A percentile compares a stretch with the other conserved stretches of the same genome.
Evolutionary conservation across 1,140 invertebrate genomes (phyloP).

Genomic region (Leptonema lineaticorne): DNA sequence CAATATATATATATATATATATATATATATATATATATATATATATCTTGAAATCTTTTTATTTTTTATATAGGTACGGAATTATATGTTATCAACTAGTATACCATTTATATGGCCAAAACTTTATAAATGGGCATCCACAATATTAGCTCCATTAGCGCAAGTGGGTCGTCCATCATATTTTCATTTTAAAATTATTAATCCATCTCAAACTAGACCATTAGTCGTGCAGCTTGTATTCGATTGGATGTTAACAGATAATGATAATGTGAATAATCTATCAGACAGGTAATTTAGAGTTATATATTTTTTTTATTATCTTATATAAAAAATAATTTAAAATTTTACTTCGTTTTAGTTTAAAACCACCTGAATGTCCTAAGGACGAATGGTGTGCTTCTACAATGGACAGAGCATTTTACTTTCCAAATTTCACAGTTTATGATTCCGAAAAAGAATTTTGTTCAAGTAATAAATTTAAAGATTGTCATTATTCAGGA

Average conservation of each 20-base stretch:
- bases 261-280: not conserved
- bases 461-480: not conserved
- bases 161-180: constrained; percentile 79
- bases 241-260: constrained; percentile 51
- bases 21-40: too few species aligned
- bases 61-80: constrained; percentile 33
- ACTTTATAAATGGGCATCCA: constrained; percentile 47
- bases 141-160: constrained; percentile 66
- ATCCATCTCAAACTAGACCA: constrained; percentile 60
- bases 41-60: too few species aligned
- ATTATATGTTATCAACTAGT: constrained; percentile 68
- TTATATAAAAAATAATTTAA: too few species aligned
- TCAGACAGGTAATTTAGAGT: not conserved
- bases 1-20: not conserved
- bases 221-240: constrained; percentile 65
- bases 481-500: not conserved
- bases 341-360: constrained; percentile 30
- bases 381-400: constrained; percentile 11
- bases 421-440: constrained; percentile 15
- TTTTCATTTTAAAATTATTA: constrained; percentile 60
- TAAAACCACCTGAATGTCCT: constrained; percentile 29
- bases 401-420: constrained; percentile 19
- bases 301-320: too few species aligned
- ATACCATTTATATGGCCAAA: constrained; percentile 76
- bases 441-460: not conserved